Evolutionary conservation across 2,888 invertebrate species (phyloP).

Genomic region (Diaprepes abbreviatus): DNA sequence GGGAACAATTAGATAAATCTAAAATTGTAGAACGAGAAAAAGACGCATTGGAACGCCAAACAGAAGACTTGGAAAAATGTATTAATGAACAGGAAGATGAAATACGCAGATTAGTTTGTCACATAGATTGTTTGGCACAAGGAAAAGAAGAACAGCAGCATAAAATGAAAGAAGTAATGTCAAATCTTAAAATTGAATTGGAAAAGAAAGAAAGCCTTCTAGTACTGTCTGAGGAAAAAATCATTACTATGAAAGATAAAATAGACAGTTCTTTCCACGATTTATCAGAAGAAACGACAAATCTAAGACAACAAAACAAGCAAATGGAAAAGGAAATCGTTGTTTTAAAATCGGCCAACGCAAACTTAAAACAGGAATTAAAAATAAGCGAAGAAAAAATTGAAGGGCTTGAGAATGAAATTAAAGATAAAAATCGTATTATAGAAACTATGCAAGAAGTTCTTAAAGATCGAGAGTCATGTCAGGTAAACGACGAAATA

Average conservation of each 20-base stretch:
- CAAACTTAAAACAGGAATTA: conserved; percentile 39
- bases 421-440: conserved; percentile 51
- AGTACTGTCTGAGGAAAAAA: conserved; percentile 61
- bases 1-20: conserved; percentile 60
- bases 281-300: conserved; percentile 58
- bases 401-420: conserved; percentile 24
- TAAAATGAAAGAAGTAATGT: conserved; percentile 59
- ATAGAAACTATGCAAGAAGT: conserved; percentile 52
- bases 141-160: conserved; percentile 63
- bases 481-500: background rate
- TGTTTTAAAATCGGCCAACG: conserved; percentile 8
- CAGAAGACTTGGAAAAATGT: conserved; percentile 72
- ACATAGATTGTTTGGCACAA: conserved; percentile 69
- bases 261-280: conserved; percentile 60
- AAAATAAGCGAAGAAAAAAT: conserved; percentile 30
- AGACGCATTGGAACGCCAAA: conserved; percentile 68
- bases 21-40: conserved; percentile 68
- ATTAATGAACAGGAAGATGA: conserved; percentile 73
- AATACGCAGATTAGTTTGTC: conserved; percentile 70
- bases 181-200: conserved; percentile 60
- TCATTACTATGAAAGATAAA: conserved; percentile 60
- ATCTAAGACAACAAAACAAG: conserved; percentile 32
- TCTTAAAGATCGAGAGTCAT: conserved; percentile 50
- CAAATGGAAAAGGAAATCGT: background rate
- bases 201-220: conserved; percentile 62